These are phyloP conservation scores for Heteractis magnifica DNA, from an alignment of 92 coral and sea anemone species.

Conservation along the genomic window DNA sequence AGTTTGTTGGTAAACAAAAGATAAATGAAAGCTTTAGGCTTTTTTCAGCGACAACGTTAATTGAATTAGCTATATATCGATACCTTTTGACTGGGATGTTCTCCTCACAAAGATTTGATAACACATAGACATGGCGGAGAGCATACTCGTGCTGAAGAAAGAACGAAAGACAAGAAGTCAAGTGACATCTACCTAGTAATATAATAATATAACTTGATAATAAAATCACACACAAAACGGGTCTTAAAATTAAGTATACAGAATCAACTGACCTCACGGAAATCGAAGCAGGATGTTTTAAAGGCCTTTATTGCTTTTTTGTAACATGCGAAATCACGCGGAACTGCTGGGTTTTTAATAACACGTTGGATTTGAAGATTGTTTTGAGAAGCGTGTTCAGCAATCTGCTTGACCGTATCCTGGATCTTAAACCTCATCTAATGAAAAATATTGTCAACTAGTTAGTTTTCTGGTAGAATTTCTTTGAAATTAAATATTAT, in stretches of 20 bases:
- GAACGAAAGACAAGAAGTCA: not conserved
- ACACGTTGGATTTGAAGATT: conserved; percentile 57
- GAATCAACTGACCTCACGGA: conserved; percentile 63
- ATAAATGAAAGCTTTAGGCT: too few species aligned
- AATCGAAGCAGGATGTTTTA: conserved; percentile 64
- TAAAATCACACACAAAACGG: too few species aligned
- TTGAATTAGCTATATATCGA: too few species aligned
- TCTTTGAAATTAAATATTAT: not conserved
- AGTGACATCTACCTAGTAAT: too few species aligned
- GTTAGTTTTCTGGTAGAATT: not conserved
- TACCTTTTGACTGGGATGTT: conserved; percentile 66
- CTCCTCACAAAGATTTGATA: conserved; percentile 90
- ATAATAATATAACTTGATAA: too few species aligned
- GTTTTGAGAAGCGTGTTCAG: conserved; percentile 38
- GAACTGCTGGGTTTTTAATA: conserved; percentile 59
- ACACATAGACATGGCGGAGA: conserved; percentile 82
- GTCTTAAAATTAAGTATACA: too few species aligned
- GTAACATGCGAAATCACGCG: conserved; percentile 77
- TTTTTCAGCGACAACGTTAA: too few species aligned
- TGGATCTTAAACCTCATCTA: conserved; percentile 66
- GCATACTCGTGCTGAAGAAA: conserved; percentile 83
- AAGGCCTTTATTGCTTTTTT: conserved; percentile 71
- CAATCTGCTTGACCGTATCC: conserved; percentile 68
- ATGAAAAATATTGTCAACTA: not conserved
- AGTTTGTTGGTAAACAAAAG: too few species aligned